phyloP scores from a whole-genome alignment of 1,140 invertebrate species.

The Drosophila varians region DNA sequence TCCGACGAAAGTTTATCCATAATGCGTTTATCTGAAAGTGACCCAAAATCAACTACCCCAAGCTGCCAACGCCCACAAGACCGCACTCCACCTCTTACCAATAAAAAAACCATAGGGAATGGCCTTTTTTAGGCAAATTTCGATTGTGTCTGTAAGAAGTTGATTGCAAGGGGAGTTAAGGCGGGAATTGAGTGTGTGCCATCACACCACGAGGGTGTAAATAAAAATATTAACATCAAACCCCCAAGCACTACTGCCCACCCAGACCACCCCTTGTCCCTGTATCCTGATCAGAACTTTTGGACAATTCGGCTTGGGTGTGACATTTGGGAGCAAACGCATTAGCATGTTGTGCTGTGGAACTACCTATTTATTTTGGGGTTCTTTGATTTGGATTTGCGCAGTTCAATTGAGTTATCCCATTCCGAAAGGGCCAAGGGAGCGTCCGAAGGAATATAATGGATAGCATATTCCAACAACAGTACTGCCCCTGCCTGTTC shows the following conservation, averaged over 20 bases:
- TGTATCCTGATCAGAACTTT: constrained; percentile 20
- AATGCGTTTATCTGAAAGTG: constrained; percentile 73
- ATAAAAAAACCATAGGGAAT: constrained; percentile 41
- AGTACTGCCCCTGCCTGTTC: no score
- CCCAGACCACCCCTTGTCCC: constrained; percentile 14
- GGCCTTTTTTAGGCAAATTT: constrained; percentile 76
- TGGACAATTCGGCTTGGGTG: constrained; percentile 37
- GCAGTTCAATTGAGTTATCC: constrained; percentile 77
- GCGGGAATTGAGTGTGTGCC: constrained; percentile 30
- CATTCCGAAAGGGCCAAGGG: constrained; percentile 32
- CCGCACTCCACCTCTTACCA: not conserved
- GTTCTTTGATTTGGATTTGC: constrained; percentile 21
- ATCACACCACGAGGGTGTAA: constrained; percentile 69
- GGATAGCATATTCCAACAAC: not conserved
- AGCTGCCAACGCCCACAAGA: not conserved
- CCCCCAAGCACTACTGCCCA: constrained; percentile 26
- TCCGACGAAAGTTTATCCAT: constrained; percentile 52
- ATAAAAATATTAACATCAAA: constrained; percentile 74
- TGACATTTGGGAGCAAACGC: constrained; percentile 64
- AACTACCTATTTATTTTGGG: constrained; percentile 43
- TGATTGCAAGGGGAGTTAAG: constrained; percentile 44
- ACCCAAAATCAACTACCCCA: constrained; percentile 28
- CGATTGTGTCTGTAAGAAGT: constrained; percentile 60
- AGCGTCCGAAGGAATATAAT: not conserved
- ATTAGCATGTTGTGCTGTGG: constrained; percentile 69